Evolutionary conservation across 2,888 invertebrate genomes (phyloP).

Genomic region (Meta bourneti): DNA sequence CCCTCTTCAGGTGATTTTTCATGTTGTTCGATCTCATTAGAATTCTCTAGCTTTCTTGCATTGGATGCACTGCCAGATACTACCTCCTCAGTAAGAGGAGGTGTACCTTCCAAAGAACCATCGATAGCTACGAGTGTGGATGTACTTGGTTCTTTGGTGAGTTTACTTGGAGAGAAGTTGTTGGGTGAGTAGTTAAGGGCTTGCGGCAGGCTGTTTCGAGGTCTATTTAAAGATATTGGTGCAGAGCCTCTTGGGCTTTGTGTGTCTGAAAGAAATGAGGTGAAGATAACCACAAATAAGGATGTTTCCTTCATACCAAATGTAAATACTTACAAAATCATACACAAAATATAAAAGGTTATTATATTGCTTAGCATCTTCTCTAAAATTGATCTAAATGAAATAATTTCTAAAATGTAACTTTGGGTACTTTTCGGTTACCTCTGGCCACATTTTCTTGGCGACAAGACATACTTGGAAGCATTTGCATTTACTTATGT

Average conservation of each 20-base stretch:
- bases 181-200: constrained; percentile 36
- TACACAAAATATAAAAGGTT: background rate
- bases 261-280: background rate
- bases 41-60: background rate
- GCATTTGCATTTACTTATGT: too few species aligned
- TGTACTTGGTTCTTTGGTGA: constrained; percentile 67
- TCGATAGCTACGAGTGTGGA: constrained; percentile 57
- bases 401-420: too few species aligned
- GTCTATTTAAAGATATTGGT: constrained; percentile 53
- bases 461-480: too few species aligned
- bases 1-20: background rate
- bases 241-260: constrained; percentile 23
- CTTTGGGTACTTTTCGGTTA: too few species aligned
- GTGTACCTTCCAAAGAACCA: constrained; percentile 53
- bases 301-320: background rate
- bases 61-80: background rate
- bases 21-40: background rate
- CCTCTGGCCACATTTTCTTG: too few species aligned
- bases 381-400: too few species aligned
- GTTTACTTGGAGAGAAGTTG: constrained; percentile 2
- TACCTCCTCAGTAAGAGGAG: background rate
- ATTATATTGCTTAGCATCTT: background rate
- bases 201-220: constrained; percentile 47
- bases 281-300: background rate
- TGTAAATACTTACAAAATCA: background rate